phyloP scores from a whole-genome alignment of 2,113 vertebrate species.

The Tinamus guttatus region DNA sequence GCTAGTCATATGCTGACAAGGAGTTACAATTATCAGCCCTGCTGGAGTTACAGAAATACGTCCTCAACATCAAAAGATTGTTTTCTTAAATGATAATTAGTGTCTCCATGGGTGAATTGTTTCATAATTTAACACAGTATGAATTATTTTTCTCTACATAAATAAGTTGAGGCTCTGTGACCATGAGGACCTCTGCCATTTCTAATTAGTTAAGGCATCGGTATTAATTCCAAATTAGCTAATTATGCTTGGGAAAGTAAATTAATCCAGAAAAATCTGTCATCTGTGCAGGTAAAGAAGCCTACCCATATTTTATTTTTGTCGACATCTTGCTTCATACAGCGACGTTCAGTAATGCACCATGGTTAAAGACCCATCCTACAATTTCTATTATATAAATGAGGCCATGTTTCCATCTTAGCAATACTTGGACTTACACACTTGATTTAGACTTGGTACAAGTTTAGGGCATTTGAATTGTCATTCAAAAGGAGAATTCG shows the following conservation, averaged over 20 bases:
- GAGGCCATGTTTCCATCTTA: background rate
- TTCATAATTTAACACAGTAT: conserved; percentile 47
- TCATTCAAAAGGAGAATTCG: background rate
- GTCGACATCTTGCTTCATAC: background rate
- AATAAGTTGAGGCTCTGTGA: conserved; percentile 6
- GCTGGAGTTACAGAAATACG: conserved; percentile 30
- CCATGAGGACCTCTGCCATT: conserved; percentile 51
- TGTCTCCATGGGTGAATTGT: conserved; percentile 40
- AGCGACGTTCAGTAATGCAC: background rate
- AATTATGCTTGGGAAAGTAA: background rate
- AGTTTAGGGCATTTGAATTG: background rate
- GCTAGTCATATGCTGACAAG: background rate
- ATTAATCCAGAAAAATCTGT: background rate
- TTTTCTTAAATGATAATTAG: conserved; percentile 66
- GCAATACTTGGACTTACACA: background rate
- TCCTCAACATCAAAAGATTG: conserved; percentile 50
- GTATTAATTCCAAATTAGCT: background rate
- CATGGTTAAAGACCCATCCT: background rate
- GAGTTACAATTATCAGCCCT: conserved; percentile 10
- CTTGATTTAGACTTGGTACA: background rate
- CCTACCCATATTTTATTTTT: background rate
- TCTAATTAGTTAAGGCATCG: conserved; percentile 62
- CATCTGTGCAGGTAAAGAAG: background rate
- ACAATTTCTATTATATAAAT: background rate
- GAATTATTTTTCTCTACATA: conserved; percentile 42